These are phyloP conservation scores for Dione juno DNA, from an alignment of 2,888 invertebrate species.

Conservation along the genomic window DNA sequence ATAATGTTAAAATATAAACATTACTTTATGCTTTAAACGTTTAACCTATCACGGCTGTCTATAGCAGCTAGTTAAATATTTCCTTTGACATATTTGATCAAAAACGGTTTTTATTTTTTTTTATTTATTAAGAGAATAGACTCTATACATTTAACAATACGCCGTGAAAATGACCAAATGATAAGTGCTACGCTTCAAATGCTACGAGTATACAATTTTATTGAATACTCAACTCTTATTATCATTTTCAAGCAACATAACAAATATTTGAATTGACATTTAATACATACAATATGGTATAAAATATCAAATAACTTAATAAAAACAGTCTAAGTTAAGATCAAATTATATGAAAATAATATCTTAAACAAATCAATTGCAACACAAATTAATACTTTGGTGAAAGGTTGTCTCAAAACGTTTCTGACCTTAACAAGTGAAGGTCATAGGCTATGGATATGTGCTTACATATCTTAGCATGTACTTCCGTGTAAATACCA, in stretches of 20 bases:
- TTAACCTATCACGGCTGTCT: constrained; percentile 41
- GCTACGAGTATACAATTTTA: neutral
- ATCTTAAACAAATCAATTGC: constrained; percentile 7
- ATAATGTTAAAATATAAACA: constrained; percentile 32
- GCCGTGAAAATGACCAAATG: neutral
- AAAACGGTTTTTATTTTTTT: neutral
- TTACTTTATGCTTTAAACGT: constrained; percentile 33
- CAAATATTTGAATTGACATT: neutral
- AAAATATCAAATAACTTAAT: neutral
- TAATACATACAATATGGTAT: neutral
- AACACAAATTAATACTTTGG: constrained; percentile 38
- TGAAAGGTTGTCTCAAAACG: constrained; percentile 47
- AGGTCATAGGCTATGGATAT: constrained; percentile 35
- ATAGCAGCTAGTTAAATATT: constrained; percentile 27
- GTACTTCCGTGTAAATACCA: constrained; percentile 38
- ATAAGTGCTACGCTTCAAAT: neutral
- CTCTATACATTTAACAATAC: neutral
- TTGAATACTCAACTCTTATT: too few species aligned
- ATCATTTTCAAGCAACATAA: neutral
- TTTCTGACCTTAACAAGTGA: constrained; percentile 43
- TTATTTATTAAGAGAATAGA: neutral
- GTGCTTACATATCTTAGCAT: constrained; percentile 14
- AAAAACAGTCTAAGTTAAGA: neutral
- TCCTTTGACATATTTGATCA: too few species aligned
- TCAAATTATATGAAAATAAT: constrained; percentile 7